These are phyloP conservation scores for Oreochromis spilurus DNA, from an alignment of 2,113 vertebrate species.

Conservation along the genomic window DNA sequence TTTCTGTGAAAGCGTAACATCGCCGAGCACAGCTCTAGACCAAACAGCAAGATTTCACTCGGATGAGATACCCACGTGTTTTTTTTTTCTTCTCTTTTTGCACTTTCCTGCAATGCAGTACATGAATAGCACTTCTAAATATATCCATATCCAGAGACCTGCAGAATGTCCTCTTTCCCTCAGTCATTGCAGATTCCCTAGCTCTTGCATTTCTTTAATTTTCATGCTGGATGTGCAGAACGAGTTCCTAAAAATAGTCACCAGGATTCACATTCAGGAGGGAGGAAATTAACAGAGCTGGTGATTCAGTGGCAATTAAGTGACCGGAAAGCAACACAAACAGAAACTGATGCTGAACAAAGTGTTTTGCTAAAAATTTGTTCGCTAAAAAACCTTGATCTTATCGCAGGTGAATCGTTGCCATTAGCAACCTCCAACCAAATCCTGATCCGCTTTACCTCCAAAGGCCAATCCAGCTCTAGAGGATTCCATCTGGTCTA, in stretches of 20 bases:
- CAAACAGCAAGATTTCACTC: background rate
- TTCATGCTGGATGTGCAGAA: background rate
- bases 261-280: background rate
- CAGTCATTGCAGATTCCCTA: background rate
- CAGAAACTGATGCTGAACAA: background rate
- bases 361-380: background rate
- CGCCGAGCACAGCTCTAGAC: background rate
- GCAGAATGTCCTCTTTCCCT: background rate
- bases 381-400: background rate
- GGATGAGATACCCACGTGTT: background rate
- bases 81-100: background rate
- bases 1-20: background rate
- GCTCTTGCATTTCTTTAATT: background rate
- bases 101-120: background rate
- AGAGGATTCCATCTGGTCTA: conserved; percentile 98
- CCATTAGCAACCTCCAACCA: conserved; percentile 94
- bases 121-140: background rate
- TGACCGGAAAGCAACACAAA: background rate
- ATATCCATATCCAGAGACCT: background rate
- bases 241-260: background rate
- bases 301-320: background rate
- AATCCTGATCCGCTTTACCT: conserved; percentile 91
- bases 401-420: conserved; percentile 85
- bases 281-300: background rate
- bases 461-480: conserved; percentile 89